A percentile compares a stretch with the other conserved stretches of the same genome.
These are phyloP conservation scores for Scrobipalpa costella DNA, from an alignment of 2,888 invertebrate species.

Conservation along the genomic window DNA sequence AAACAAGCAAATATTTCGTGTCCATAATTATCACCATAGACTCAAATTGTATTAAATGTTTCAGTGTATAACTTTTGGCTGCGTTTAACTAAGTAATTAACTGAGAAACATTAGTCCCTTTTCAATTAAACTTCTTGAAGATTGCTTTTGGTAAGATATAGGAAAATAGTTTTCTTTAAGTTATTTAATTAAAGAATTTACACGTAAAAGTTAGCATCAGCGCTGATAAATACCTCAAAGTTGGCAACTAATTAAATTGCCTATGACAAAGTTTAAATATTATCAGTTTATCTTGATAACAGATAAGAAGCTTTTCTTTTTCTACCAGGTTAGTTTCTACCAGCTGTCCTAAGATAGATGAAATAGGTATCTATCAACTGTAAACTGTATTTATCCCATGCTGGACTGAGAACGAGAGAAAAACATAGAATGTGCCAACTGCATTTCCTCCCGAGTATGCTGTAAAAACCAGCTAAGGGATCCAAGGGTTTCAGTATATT, in stretches of 20 bases:
- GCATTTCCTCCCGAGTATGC: too few species aligned
- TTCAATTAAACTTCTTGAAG: constrained; percentile 20
- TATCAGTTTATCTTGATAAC: too few species aligned
- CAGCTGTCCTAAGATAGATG: too few species aligned
- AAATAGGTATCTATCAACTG: too few species aligned
- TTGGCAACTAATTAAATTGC: not conserved
- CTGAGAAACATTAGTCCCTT: constrained; percentile 20
- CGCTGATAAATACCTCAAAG: not conserved
- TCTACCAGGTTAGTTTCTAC: too few species aligned
- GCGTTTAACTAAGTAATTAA: constrained; percentile 27
- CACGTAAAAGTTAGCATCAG: not conserved
- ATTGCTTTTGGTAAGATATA: constrained; percentile 11
- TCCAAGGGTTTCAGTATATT: too few species aligned
- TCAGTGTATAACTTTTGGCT: constrained; percentile 12
- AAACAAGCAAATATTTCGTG: not conserved
- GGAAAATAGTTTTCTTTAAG: constrained; percentile 19
- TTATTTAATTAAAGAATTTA: constrained; percentile 7
- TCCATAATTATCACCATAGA: not conserved
- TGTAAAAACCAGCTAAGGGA: too few species aligned
- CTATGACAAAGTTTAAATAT: not conserved
- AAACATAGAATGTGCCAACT: too few species aligned
- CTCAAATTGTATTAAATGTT: constrained; percentile 1
- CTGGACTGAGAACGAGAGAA: too few species aligned
- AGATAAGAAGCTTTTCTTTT: too few species aligned
- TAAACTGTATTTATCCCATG: too few species aligned